Conservation (phyloP, 2,113 vertebrate species). For the Phylloscopus trochilus region DNA sequence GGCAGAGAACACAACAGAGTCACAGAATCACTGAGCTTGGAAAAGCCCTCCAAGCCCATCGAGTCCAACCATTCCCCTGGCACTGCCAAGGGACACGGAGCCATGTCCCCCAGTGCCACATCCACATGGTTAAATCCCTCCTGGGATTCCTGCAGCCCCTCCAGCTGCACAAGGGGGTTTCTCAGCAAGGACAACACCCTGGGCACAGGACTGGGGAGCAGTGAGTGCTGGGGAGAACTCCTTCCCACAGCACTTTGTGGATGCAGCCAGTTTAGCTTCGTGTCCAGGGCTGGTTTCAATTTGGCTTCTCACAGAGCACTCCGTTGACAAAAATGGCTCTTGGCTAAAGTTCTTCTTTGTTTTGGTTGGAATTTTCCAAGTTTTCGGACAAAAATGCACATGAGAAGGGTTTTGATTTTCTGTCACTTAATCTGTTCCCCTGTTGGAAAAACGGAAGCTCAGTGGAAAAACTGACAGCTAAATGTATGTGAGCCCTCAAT, state of each 20-base stretch:
- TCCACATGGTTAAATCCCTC: background rate
- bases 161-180: background rate
- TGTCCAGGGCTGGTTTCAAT: slow-evolving; percentile 33
- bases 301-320: background rate
- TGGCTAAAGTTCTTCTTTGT: slow-evolving; percentile 11
- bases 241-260: background rate
- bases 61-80: accelerated
- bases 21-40: accelerated
- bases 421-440: background rate
- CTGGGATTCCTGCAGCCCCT: background rate
- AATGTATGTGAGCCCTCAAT: background rate
- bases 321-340: slow-evolving; percentile 41
- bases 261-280: background rate
- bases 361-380: slow-evolving; percentile 28
- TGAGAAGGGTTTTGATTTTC: background rate
- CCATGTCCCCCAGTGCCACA: background rate
- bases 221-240: background rate
- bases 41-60: background rate
- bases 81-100: background rate
- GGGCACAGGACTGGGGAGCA: background rate
- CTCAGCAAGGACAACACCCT: background rate
- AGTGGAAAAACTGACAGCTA: background rate
- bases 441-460: background rate
- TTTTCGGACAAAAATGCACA: background rate
- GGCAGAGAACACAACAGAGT: background rate